phyloP scores from a whole-genome alignment of 2,797 vertebrate genomes.

The Otolemur crassicaudatus region DNA sequence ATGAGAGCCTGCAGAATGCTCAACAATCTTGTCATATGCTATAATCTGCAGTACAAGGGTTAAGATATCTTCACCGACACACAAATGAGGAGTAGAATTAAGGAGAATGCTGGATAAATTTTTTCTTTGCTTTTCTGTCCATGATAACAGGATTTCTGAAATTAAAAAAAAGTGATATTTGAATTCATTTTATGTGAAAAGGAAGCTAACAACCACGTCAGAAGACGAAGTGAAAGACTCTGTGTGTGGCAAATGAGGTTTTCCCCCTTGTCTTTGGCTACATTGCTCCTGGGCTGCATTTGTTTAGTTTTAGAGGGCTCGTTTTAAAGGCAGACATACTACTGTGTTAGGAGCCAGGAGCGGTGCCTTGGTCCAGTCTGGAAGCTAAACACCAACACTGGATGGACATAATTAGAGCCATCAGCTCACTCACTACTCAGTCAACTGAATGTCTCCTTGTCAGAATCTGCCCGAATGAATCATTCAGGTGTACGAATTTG shows the following conservation, averaged over 20 bases:
- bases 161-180: background rate
- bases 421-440: slow-evolving; percentile 23
- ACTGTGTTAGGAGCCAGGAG: background rate
- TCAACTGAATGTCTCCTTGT: slow-evolving; percentile 36
- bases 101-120: background rate
- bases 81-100: slow-evolving; percentile 7
- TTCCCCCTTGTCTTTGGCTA: background rate
- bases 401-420: slow-evolving; percentile 2
- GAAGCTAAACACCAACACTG: slow-evolving; percentile 9
- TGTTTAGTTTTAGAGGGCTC: background rate
- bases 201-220: background rate
- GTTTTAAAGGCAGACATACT: slow-evolving; percentile 32
- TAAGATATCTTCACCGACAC: background rate
- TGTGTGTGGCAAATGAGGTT: background rate
- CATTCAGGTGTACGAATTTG: slow-evolving; percentile 23
- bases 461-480: slow-evolving; percentile 55
- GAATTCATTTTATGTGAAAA: slow-evolving; percentile 22
- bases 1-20: background rate
- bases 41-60: background rate
- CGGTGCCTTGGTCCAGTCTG: background rate
- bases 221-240: background rate
- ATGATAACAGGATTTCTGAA: background rate
- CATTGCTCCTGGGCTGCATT: background rate
- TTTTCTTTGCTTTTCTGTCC: background rate
- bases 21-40: background rate